Percentiles rank a stretch among this genome's conserved stretches.
Conservation (phyloP, 2,113 vertebrate species). For the Alethe castanea region DNA sequence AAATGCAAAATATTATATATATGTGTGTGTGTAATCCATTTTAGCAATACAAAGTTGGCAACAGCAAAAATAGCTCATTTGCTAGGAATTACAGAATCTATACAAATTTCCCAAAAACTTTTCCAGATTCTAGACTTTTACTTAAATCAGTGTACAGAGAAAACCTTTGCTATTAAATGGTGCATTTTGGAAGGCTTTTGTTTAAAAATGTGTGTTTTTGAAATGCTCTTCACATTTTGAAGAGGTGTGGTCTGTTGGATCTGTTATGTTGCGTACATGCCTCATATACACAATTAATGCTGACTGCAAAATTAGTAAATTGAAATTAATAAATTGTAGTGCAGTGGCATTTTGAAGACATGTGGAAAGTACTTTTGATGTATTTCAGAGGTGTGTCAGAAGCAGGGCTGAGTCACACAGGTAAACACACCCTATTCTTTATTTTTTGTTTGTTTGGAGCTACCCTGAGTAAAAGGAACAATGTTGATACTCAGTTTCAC, state of each 20-base stretch:
- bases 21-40: background rate
- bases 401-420: accelerated
- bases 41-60: background rate
- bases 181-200: background rate
- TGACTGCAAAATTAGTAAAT: background rate
- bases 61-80: background rate
- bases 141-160: background rate
- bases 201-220: background rate
- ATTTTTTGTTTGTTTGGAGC: background rate
- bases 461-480: background rate
- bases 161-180: background rate
- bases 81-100: background rate
- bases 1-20: background rate
- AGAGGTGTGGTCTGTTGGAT: background rate
- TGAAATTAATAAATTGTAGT: background rate
- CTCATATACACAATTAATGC: background rate
- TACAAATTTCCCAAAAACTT: background rate
- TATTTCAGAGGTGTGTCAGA: background rate
- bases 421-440: background rate
- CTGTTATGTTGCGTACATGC: background rate
- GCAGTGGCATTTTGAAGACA: background rate
- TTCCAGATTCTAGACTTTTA: background rate
- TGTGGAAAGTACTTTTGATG: background rate
- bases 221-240: background rate
- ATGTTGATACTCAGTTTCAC: background rate